Percentiles rank a stretch among this genome's conserved stretches.
Evolutionary conservation across 2,888 invertebrate species (phyloP).

Genomic region (Ophion ventricosus): DNA sequence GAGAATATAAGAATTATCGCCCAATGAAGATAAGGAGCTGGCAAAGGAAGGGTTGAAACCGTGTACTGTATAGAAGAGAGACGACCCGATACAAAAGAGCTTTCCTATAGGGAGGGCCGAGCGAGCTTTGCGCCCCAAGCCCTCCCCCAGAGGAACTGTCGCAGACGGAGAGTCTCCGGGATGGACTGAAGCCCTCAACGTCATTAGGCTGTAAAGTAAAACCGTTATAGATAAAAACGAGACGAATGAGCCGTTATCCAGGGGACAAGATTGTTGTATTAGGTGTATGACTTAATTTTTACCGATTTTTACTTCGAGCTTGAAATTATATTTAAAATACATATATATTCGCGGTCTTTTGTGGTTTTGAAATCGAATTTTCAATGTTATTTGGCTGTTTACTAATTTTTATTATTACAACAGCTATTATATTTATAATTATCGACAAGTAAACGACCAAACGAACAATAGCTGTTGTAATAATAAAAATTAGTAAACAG

Average conservation of each 20-base stretch:
- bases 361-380: too few species aligned
- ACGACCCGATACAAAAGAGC: constrained; percentile 20
- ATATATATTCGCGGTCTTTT: too few species aligned
- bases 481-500: too few species aligned
- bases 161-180: neutral
- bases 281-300: too few species aligned
- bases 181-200: constrained; percentile 2
- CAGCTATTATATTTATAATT: too few species aligned
- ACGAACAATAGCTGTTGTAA: too few species aligned
- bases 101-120: constrained; percentile 1
- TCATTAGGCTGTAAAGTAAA: constrained; percentile 60
- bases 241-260: constrained; percentile 54
- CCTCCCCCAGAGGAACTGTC: constrained; percentile 26
- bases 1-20: constrained; percentile 65
- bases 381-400: too few species aligned
- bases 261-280: constrained; percentile 55
- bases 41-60: constrained; percentile 42
- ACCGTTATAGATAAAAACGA: constrained; percentile 56
- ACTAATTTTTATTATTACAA: too few species aligned
- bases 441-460: too few species aligned
- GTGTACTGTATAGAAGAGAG: neutral
- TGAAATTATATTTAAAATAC: too few species aligned
- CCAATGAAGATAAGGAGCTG: constrained; percentile 64
- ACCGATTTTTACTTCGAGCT: too few species aligned
- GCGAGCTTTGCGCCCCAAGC: neutral